These are phyloP conservation scores for Oophaga sylvatica DNA, from an alignment of 2,797 vertebrate genomes.

Conservation along the genomic window DNA sequence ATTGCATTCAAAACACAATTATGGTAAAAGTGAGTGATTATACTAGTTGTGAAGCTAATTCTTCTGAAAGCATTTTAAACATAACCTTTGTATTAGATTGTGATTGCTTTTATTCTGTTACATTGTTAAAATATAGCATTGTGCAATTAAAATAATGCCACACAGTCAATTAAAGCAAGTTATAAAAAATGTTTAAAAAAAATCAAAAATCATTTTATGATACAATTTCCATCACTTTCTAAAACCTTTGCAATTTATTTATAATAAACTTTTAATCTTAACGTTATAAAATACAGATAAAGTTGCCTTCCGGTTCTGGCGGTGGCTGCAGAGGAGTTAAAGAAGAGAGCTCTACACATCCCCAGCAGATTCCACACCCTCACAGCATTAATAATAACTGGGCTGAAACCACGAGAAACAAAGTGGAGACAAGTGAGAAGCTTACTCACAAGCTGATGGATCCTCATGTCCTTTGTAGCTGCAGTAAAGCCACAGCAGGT, in stretches of 20 bases:
- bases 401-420: no score
- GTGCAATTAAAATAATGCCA: neutral
- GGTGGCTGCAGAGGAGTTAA: no score
- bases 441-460: no score
- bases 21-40: slow-evolving; percentile 66
- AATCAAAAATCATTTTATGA: neutral
- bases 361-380: no score
- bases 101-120: neutral
- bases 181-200: neutral
- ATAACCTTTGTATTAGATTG: slow-evolving; percentile 1
- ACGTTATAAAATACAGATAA: neutral
- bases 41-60: slow-evolving; percentile 52
- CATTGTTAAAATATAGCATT: neutral
- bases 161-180: neutral
- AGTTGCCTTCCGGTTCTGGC: no score
- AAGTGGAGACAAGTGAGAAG: no score
- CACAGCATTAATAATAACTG: no score
- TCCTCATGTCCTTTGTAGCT: no score
- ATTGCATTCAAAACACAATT: slow-evolving; percentile 64
- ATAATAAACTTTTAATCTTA: neutral
- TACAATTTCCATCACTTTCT: neutral
- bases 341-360: no score
- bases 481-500: no score
- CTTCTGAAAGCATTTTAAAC: neutral
- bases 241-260: neutral